Evolutionary conservation across 53 echinoderm and acorn worm species (phyloP), one percentile per base, ranked within the genome.

Genomic region (Stichopus horrens): DNA sequence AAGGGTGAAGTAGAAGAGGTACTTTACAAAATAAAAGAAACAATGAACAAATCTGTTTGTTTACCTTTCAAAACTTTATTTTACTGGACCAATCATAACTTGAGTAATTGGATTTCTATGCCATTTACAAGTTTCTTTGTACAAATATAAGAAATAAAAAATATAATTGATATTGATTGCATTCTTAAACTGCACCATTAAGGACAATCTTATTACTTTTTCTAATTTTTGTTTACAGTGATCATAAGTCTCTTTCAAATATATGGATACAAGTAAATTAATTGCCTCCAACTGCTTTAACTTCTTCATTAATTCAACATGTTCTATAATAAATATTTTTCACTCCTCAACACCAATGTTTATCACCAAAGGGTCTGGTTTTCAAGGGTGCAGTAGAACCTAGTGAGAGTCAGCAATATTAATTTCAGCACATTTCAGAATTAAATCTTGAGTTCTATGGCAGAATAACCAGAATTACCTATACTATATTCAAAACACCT

Each of bases 121-220:
- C 11, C 11, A 11, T 81, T 56, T 81, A 56, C 77, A 77, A 18
- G 77, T 21, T 80, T 37, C 37, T 81, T 23, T 81, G 81, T 81
- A 81, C 81, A 81, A 81, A 81, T 81, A 81, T 81, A 81, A 81
- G 81, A 81, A 81, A 81, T 81, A 58, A 56, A 81, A 79, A 81
- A 81, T 81, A 81, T 81, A 81, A 55, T 54, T 81, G 55, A 58
- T 81, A 23, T 22, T 81, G 81, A 81, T 81, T 81, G 81, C 81
- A 53, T 81, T 81, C 58, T 81, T 21, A 81, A 81, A 81, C 81
- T 81, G 81, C 81, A 81, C 81, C 81, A 81, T 56, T 21, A 81
- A 81, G 81, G 81, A 81, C 57, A 57, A 19, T 81, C 81, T 81
- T 81, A 81, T 81, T 81, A 81, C 81, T 81, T 81, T 21, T 57